Base-by-base conservation (phyloP, 2,888 invertebrate genomes). In the Blera fallax region DNA sequence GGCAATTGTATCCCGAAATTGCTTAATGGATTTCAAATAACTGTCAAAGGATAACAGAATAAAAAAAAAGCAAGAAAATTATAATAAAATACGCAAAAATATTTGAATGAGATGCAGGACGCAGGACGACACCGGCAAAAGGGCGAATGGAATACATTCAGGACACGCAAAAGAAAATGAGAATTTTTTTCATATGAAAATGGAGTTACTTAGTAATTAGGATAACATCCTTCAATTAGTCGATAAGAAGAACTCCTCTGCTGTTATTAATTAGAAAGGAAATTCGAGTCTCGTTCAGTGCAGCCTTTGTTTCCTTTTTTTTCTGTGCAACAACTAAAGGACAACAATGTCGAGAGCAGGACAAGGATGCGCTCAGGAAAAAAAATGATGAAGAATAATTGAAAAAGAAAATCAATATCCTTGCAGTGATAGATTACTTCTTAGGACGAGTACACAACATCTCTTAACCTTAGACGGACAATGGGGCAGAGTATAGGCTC, bases 401-500 rank as follows among this genome's bases (percentile, higher is more conserved):
- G 34, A 27, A 14, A 65, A 40, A 62, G 14, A 37, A 80, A 69
- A 76, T 65, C 81, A 43, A 70, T 70, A 50, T 64, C 56, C 58
- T 43, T 43, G 21, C 29, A 64, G n/a, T 69, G 62, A 70, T 77
- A 72, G 76, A 76, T 82, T 77, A 69, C 56, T 76, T 77, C 54
- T 58, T 62, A 11, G n/a, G 29, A 0, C 2, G 2, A 7, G 1
- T 21, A 21, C 21, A 1, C 24, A 34, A 27, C 14, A 11, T 14
- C 21, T 52, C 50, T 52, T 67, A 67, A 54, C 67, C 67, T 40
- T 67, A 65, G 21, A 14, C 24, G 65, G 65, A 32, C 65, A 65
- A 65, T 50, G 34, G 7, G 32, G 14, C 14, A 14, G 18, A 18
- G 10, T 8, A 18, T 2, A 21, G 8, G 32, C 14, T 8, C 54